A percentile compares a stretch with the other conserved stretches of the same genome.
Evolutionary conservation across 1,140 invertebrate genomes (phyloP).

Genomic region (Meteorus sp.): DNA sequence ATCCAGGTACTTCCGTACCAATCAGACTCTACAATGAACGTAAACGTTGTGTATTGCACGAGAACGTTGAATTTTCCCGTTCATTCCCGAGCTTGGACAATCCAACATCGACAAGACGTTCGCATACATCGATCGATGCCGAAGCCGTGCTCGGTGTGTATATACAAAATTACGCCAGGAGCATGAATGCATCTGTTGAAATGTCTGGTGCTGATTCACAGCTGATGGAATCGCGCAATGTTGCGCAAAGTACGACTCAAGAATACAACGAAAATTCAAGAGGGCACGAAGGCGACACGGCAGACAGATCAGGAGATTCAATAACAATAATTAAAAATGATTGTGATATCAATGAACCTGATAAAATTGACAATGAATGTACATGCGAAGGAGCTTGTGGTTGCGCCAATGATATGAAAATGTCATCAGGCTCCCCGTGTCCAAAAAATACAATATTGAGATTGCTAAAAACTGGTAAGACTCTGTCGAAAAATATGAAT

Average conservation of each 20-base stretch:
- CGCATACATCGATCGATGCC: constrained; percentile 33
- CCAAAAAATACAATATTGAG: constrained; percentile 38
- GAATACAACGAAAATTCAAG: constrained; percentile 30
- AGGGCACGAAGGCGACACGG: constrained; percentile 11
- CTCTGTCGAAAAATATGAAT: constrained; percentile 25
- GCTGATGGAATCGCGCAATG: constrained; percentile 39
- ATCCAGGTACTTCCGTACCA: constrained; percentile 10
- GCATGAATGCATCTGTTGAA: constrained; percentile 30
- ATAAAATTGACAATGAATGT: too few species aligned
- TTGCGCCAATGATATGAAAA: constrained; percentile 32
- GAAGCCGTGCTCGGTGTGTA: constrained; percentile 46
- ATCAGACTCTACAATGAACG: constrained; percentile 19
- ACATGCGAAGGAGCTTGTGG: constrained; percentile 51
- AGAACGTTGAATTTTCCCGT: constrained; percentile 26
- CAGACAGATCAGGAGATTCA: constrained; percentile 9
- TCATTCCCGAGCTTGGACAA: constrained; percentile 27
- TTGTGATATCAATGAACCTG: background rate
- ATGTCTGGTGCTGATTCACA: constrained; percentile 44
- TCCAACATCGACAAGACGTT: background rate
- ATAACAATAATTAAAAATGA: background rate
- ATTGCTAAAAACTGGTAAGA: constrained; percentile 33
- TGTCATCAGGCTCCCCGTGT: background rate
- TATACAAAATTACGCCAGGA: constrained; percentile 32
- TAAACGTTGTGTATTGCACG: constrained; percentile 29
- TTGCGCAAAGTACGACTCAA: constrained; percentile 37